These are phyloP conservation scores for Pandemis corylana DNA, from an alignment of 2,888 invertebrate species.

Conservation along the genomic window DNA sequence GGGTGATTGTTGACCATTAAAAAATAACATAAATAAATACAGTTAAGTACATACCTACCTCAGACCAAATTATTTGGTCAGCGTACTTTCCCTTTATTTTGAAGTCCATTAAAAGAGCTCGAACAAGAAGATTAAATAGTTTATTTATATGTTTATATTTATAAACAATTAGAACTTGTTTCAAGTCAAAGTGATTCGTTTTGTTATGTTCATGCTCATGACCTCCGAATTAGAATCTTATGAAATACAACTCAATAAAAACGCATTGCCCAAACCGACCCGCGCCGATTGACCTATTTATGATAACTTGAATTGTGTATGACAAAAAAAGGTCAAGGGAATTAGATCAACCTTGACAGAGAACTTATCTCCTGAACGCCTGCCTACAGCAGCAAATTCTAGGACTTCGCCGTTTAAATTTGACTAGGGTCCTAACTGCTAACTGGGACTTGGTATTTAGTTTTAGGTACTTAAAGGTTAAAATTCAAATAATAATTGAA, in stretches of 20 bases:
- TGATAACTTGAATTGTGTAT: slow-evolving; percentile 63
- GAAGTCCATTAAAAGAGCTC: too few species aligned
- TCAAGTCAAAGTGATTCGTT: background rate
- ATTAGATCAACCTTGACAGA: slow-evolving; percentile 63
- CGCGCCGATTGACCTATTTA: slow-evolving; percentile 55
- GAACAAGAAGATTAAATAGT: too few species aligned
- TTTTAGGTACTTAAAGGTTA: too few species aligned
- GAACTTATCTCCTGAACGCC: slow-evolving; percentile 8
- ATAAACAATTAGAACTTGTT: background rate
- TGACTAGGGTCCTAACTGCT: too few species aligned
- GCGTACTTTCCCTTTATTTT: too few species aligned
- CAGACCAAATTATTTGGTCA: too few species aligned
- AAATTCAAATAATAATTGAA: too few species aligned
- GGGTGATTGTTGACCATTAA: too few species aligned
- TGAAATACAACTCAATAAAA: slow-evolving; percentile 33
- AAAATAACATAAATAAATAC: too few species aligned
- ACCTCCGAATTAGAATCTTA: slow-evolving; percentile 17
- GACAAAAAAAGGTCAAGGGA: slow-evolving; percentile 70
- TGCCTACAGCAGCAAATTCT: background rate
- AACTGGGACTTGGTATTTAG: background rate
- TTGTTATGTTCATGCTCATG: background rate
- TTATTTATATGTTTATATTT: too few species aligned
- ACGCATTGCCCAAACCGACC: slow-evolving; percentile 54
- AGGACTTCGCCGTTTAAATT: background rate
- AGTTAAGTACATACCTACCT: too few species aligned